A percentile compares a stretch with the other conserved stretches of the same genome.
These are phyloP conservation scores for Calyptommatus sinebrachiatus DNA, from an alignment of 2,113 vertebrate species.

Conservation along the genomic window DNA sequence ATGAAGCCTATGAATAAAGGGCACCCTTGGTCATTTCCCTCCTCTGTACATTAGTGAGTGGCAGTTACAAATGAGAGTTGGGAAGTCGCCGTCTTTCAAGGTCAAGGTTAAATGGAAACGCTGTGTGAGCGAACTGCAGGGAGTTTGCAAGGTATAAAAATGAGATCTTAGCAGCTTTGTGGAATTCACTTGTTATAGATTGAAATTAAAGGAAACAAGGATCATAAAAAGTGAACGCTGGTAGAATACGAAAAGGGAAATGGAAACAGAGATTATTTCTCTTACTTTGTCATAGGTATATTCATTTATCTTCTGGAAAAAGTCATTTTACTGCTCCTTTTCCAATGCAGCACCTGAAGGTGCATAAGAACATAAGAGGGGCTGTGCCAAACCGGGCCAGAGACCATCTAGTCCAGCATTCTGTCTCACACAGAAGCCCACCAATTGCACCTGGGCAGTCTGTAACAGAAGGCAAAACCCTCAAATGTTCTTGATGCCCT, in stretches of 20 bases:
- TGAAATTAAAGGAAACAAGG: neutral
- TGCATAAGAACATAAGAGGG: too few species aligned
- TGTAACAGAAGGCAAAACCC: too few species aligned
- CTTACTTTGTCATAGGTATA: neutral
- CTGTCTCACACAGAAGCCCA: too few species aligned
- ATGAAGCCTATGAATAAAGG: conserved; percentile 45
- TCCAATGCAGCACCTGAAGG: neutral
- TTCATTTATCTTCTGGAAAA: conserved; percentile 13
- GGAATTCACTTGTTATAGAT: neutral
- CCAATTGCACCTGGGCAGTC: too few species aligned
- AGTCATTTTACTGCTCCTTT: fast-evolving
- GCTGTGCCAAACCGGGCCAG: too few species aligned
- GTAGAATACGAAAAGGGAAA: neutral
- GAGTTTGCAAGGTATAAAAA: conserved; percentile 19
- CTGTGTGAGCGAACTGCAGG: conserved; percentile 21
- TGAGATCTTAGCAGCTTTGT: conserved; percentile 16
- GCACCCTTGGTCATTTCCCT: conserved; percentile 36
- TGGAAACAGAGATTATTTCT: neutral
- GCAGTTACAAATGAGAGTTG: neutral
- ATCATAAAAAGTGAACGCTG: neutral
- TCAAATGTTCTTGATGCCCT: too few species aligned
- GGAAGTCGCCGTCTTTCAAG: neutral
- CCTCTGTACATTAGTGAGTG: conserved; percentile 17
- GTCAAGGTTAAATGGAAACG: conserved; percentile 18
- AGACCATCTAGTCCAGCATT: too few species aligned